A percentile compares a stretch with the other conserved stretches of the same genome.
Conservation (phyloP, 2,888 invertebrate species). For the Itoplectis maculator region DNA sequence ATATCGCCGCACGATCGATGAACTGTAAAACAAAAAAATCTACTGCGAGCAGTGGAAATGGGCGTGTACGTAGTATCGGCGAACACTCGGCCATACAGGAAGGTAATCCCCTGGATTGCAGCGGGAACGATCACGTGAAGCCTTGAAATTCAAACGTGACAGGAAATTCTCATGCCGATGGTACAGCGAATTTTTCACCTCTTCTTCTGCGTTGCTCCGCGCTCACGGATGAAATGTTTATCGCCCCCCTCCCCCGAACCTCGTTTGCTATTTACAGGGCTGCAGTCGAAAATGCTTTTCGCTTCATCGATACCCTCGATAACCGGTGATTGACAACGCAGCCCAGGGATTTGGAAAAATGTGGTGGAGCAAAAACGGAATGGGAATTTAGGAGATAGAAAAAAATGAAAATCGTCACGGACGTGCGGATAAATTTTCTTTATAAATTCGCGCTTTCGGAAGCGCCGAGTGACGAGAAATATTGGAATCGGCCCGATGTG, state of each 20-base stretch:
- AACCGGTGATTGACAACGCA: neutral
- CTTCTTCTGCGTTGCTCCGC: neutral
- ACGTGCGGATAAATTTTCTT: no score
- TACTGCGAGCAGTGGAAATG: neutral
- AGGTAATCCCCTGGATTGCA: constrained; percentile 43
- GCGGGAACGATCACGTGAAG: constrained; percentile 19
- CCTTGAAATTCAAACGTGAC: constrained; percentile 54
- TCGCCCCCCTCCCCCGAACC: constrained; percentile 21
- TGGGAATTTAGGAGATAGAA: neutral
- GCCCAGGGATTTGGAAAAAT: neutral
- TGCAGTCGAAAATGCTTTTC: constrained; percentile 35
- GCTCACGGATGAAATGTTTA: constrained; percentile 53
- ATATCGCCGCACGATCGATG: neutral
- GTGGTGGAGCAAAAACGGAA: neutral
- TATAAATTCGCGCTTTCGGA: no score
- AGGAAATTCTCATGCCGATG: constrained; percentile 35
- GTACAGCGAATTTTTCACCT: constrained; percentile 35
- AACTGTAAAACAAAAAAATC: constrained; percentile 7
- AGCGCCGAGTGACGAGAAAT: no score
- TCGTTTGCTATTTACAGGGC: constrained; percentile 7
- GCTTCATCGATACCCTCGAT: neutral
- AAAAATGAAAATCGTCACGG: no score
- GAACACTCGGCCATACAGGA: constrained; percentile 4
- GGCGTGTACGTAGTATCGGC: neutral
- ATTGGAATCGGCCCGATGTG: no score